phyloP scores from a whole-genome alignment of 1,140 invertebrate species.

The Calephelis nemesis region DNA sequence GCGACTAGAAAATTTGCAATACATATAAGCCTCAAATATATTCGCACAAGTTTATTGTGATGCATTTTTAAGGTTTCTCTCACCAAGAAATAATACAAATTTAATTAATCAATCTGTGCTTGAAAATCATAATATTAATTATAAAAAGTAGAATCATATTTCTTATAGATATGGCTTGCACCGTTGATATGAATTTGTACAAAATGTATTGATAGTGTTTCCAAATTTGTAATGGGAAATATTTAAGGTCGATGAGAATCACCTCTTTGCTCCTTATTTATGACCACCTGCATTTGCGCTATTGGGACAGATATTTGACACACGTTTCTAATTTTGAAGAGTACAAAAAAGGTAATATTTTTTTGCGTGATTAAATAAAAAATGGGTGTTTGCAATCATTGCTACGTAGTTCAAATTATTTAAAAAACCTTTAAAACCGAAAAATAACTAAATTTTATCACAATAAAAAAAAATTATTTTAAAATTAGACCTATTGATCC shows the following conservation, averaged over 20 bases:
- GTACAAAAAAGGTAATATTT: too few relatives aligned
- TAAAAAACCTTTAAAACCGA: neutral
- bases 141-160: too few relatives aligned
- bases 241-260: too few relatives aligned
- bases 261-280: neutral
- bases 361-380: too few relatives aligned
- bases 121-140: too few relatives aligned
- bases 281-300: constrained; percentile 1
- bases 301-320: neutral
- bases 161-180: too few relatives aligned
- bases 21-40: constrained; percentile 11
- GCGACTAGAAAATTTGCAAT: constrained; percentile 20
- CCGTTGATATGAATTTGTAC: too few relatives aligned
- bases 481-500: neutral
- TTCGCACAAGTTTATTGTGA: constrained; percentile 9
- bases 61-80: constrained; percentile 2
- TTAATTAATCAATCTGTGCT: too few relatives aligned
- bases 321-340: neutral
- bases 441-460: neutral
- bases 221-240: too few relatives aligned
- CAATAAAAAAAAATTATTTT: neutral
- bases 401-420: too few relatives aligned
- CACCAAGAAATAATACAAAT: neutral
- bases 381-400: too few relatives aligned
- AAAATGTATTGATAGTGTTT: too few relatives aligned